Evolutionary conservation across 2,888 invertebrate species (phyloP).

Genomic region (Cephonodes hylas): DNA sequence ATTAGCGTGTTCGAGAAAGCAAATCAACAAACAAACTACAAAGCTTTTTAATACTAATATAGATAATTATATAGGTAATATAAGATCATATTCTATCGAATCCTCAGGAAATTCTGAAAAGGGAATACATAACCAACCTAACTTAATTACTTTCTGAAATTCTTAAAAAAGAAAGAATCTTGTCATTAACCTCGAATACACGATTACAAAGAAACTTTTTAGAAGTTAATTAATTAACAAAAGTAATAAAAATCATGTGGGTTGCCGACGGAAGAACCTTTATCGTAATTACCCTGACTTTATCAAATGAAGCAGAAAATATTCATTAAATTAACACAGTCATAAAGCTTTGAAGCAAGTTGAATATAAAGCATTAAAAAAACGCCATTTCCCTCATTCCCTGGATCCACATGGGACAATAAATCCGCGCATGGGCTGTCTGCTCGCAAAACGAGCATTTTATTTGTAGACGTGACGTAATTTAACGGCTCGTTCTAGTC

Average conservation of each 20-base stretch:
- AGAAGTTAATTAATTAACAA: background rate
- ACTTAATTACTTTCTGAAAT: too few relatives aligned
- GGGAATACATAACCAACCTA: too few relatives aligned
- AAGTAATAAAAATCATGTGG: background rate
- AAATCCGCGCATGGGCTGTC: constrained; percentile 27
- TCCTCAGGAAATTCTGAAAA: too few relatives aligned
- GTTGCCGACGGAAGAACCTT: background rate
- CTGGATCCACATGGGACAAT: constrained; percentile 31
- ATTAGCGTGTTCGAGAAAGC: too few relatives aligned
- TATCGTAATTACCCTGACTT: background rate
- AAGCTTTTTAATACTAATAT: too few relatives aligned
- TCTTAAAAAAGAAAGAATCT: too few relatives aligned
- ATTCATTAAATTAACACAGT: constrained; percentile 3
- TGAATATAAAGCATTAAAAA: constrained; percentile 29
- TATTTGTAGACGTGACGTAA: constrained; percentile 35
- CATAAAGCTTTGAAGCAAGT: constrained; percentile 24
- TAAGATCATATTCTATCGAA: too few relatives aligned
- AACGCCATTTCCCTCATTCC: constrained; percentile 26
- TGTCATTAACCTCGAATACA: too few relatives aligned
- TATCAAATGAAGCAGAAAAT: background rate
- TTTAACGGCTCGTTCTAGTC: constrained; percentile 28
- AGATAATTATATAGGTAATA: too few relatives aligned
- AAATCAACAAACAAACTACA: too few relatives aligned
- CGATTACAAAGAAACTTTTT: background rate
- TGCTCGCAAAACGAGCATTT: constrained; percentile 30